Percentiles rank a stretch among this genome's conserved stretches.
phyloP scores from a whole-genome alignment of 2,113 vertebrate species.

The Corythoichthys haematopterus region DNA sequence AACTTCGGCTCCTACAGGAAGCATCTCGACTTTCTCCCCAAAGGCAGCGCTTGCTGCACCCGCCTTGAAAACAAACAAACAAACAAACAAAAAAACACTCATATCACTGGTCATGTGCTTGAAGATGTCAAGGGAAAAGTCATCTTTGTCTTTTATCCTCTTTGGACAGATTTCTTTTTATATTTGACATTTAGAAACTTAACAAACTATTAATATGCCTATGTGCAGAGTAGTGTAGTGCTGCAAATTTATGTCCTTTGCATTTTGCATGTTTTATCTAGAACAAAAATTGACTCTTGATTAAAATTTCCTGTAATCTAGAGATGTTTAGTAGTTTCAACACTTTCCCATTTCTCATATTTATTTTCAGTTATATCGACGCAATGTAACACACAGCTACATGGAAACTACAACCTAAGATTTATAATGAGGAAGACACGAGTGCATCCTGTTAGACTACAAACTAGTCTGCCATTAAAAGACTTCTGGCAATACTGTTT shows the following conservation, averaged over 20 bases:
- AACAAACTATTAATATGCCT: constrained; percentile 20
- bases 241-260: constrained; percentile 34
- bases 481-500: constrained; percentile 37
- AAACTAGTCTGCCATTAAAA: constrained; percentile 20
- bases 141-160: constrained; percentile 1
- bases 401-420: constrained; percentile 33
- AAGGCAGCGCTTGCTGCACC: constrained; percentile 21
- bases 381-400: not conserved
- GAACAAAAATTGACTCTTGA: constrained; percentile 3
- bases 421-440: constrained; percentile 19
- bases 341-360: not conserved
- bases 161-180: constrained; percentile 57
- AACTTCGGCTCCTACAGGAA: constrained; percentile 14
- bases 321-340: not conserved
- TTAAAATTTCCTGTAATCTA: not conserved
- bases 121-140: constrained; percentile 17
- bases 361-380: constrained; percentile 4
- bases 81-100: constrained; percentile 16
- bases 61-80: not conserved
- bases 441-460: constrained; percentile 25
- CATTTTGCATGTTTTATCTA: constrained; percentile 37
- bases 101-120: constrained; percentile 14
- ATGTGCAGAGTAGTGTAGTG: constrained; percentile 9
- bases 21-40: constrained; percentile 4
- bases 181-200: constrained; percentile 47